Base-by-base conservation (phyloP, 2,888 invertebrate genomes). In the Tanypteryx hageni region DNA sequence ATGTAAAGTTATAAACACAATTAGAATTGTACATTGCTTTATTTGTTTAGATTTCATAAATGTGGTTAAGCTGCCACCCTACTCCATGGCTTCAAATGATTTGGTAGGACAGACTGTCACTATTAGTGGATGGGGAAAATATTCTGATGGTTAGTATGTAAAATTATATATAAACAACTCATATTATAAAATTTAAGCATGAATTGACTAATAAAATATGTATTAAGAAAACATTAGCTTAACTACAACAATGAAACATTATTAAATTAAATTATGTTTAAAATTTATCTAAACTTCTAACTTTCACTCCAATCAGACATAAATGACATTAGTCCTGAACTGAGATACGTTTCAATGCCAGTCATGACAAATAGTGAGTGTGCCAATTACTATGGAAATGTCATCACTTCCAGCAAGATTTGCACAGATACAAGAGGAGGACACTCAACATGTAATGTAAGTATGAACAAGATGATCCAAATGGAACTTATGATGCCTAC, bases 341-440 rank as follows among this genome's bases (percentile, higher is more conserved):
- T 94, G 86, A 94, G 94, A 92, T 94, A 92, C 92, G 94, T 94
- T 8, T 81, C 93, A 16, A 92, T 95, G 18, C 93, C 93, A 86
- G 94, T 95, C 18, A 95, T 95, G 92, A 93, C 93, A 82, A 95
- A 95, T 92, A 93, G 93, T 0, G 94, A 93, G 9, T 95, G 95
- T 92, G 84, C 93, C 2, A 91, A 92, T 18, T 92, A 92, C 9
- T 95, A 93, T 92, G 94, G 94, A n/a, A 92, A 93, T 64, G 18
- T 94, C n/a, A 93, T 95, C 22, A 94, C 94, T 58, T 92, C 93
- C 59, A 93, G 93, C 27, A 94, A 94, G 92, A 93, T 95, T 85
- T 95, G 95, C 92, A 92, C 86, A 3, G 95, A 94, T 22, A 94
- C 94, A 89, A 94, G 95, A 0, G 93, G 94, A 22, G 94, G 94